A percentile compares a stretch with the other conserved stretches of the same genome.
Conservation (phyloP, 2,888 invertebrate species). For the Pterobdella sp. region DNA sequence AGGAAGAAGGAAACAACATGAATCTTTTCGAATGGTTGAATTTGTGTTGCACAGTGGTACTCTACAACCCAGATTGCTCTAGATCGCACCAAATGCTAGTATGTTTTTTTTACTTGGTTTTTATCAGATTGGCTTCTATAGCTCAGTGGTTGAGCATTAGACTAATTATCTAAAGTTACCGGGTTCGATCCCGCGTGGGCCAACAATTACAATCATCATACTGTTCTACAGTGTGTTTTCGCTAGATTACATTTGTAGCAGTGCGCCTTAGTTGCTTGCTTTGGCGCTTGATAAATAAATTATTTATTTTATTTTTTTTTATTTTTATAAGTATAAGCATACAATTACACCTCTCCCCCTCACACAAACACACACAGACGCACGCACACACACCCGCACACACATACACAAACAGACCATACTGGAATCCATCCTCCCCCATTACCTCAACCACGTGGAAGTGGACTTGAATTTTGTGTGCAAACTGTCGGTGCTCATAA, state of each 20-base stretch:
- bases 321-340: not conserved
- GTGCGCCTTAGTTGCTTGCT: too few species aligned
- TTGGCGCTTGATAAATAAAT: too few species aligned
- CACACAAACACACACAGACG: too few species aligned
- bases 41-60: slow-evolving; percentile 96
- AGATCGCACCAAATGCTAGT: slow-evolving; percentile 57
- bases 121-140: not conserved
- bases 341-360: not conserved
- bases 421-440: slow-evolving; percentile 88
- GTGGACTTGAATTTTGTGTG: slow-evolving; percentile 83
- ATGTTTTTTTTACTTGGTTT: slow-evolving; percentile 34
- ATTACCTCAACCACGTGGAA: slow-evolving; percentile 79
- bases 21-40: slow-evolving; percentile 92
- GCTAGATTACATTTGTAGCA: too few species aligned
- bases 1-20: slow-evolving; percentile 94
- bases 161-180: too few species aligned
- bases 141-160: too few species aligned
- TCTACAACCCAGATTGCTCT: slow-evolving; percentile 88
- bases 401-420: slow-evolving; percentile 78
- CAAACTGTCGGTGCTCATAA: slow-evolving; percentile 84
- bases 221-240: too few species aligned
- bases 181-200: too few species aligned
- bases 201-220: too few species aligned
- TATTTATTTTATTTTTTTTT: slow-evolving; percentile 1
- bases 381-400: too few species aligned